Percentiles rank a stretch among this genome's conserved stretches.
Conservation (phyloP, 2,113 vertebrate genomes). For the Dendrocopos noguchii region DNA sequence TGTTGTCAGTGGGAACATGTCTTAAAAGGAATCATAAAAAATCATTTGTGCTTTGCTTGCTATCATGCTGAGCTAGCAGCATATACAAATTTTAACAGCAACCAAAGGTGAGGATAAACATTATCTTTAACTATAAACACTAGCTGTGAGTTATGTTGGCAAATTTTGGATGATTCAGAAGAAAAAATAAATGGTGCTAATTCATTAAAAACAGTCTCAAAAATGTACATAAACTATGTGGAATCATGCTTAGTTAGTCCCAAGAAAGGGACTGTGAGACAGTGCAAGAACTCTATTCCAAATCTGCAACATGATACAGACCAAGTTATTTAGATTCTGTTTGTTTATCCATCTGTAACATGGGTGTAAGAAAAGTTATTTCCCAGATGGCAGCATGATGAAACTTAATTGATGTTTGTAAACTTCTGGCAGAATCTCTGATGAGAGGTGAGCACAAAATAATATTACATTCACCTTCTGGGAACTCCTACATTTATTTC, state of each 20-base stretch:
- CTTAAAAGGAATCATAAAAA: background rate
- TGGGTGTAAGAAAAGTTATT: conserved; percentile 57
- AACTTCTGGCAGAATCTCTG: conserved; percentile 30
- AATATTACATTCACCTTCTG: conserved; percentile 44
- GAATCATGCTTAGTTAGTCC: background rate
- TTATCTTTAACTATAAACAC: background rate
- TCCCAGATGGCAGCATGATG: conserved; percentile 31
- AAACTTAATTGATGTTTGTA: conserved; percentile 57
- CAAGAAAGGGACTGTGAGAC: background rate
- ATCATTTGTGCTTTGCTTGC: background rate
- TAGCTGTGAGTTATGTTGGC: background rate
- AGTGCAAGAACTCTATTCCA: background rate
- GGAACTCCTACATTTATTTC: conserved; percentile 31
- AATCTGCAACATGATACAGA: background rate
- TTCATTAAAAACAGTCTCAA: background rate
- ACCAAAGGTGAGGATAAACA: background rate
- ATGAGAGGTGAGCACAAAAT: conserved; percentile 47
- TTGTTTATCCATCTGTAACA: conserved; percentile 47
- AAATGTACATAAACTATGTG: background rate
- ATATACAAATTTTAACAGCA: background rate
- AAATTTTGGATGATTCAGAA: background rate
- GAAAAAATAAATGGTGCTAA: background rate
- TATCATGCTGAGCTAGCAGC: background rate
- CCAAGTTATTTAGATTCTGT: conserved; percentile 13
- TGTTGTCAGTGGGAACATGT: background rate